Percentiles rank a stretch among this genome's conserved stretches.
phyloP scores from a whole-genome alignment of 2,113 vertebrate genomes.

The Sciurus niger region DNA sequence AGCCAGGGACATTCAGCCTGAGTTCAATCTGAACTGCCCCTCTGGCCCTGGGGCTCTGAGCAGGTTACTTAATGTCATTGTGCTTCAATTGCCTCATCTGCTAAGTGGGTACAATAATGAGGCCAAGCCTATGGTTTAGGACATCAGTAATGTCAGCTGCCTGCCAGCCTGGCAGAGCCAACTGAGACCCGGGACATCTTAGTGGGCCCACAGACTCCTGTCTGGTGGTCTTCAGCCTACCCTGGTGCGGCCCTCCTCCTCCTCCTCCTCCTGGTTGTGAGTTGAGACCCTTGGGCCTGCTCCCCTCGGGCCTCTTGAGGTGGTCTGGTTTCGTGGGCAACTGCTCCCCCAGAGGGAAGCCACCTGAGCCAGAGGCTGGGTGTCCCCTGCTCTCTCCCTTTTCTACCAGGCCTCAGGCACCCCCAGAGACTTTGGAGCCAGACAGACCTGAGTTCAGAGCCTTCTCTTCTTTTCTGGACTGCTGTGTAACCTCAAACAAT shows the following conservation, averaged over 20 bases:
- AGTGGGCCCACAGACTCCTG: not conserved
- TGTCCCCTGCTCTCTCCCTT: not conserved
- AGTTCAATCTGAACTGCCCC: not conserved
- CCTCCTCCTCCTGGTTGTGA: not conserved
- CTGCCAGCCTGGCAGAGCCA: not conserved
- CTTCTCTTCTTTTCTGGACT: not conserved
- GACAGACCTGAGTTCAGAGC: not conserved
- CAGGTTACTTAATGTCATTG: not conserved
- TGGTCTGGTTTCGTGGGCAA: not conserved
- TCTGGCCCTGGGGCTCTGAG: not conserved
- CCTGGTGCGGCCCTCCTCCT: not conserved
- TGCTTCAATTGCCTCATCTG: not conserved
- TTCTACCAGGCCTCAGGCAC: not conserved
- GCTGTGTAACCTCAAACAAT: constrained; percentile 16
- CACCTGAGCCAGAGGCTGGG: not conserved
- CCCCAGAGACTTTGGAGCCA: not conserved
- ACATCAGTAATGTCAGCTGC: not conserved
- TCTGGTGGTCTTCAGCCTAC: not conserved
- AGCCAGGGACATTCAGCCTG: accelerated
- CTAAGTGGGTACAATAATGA: not conserved
- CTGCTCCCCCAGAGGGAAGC: not conserved
- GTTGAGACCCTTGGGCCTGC: not conserved
- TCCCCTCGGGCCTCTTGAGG: not conserved
- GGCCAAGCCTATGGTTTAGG: not conserved
- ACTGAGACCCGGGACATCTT: accelerated